Base-by-base conservation (phyloP, 1,140 invertebrate genomes). In the Lepeophtheirus salmonis region DNA sequence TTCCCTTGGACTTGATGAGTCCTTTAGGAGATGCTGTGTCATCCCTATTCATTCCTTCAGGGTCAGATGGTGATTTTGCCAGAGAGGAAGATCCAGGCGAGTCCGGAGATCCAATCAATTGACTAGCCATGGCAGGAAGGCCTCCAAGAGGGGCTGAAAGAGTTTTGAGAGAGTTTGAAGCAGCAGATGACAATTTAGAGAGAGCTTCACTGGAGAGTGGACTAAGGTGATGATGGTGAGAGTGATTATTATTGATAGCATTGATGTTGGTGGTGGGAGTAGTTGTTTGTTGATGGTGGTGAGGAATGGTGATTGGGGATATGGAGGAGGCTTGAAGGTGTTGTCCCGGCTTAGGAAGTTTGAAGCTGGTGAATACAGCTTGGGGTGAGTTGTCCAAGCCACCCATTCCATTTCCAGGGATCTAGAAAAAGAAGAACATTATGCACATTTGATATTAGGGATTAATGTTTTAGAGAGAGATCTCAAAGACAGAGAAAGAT, bases 281-380 rank as follows among this genome's bases (percentile, higher is more conserved):
- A 41, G n/a, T n/a, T n/a, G n/a, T n/a, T n/a, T 41, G 30, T 10
- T 6, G 30, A 6, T 41, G 30, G 30, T 10, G 6, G 30, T 41
- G 30, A n/a, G 30, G 30, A 41, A 10, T 41, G 30, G n/a, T n/a
- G n/a, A n/a, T n/a, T n/a, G n/a, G n/a, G n/a, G n/a, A n/a, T n/a
- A 54, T 24, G 62, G 65, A 14, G 64, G 65, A 22, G 65, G 66
- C 18, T 65, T 64, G n/a, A n/a, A n/a, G n/a, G n/a, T 41, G 6
- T 41, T 41, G 55, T 62, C 65, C 56, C 1, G 70, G 67, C 72
- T 89, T 88, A 17, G 87, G 86, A 59, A 91, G 73, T 69, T 91
- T 91, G 68, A 90, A 91, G 65, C 86, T 89, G 21, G 87, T 89
- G 69, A 90, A 91, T 64, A 91, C 89, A 4, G 87, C 88, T 71